Conservation (phyloP, 2,797 vertebrate genomes). For the Sciurus carolinensis region DNA sequence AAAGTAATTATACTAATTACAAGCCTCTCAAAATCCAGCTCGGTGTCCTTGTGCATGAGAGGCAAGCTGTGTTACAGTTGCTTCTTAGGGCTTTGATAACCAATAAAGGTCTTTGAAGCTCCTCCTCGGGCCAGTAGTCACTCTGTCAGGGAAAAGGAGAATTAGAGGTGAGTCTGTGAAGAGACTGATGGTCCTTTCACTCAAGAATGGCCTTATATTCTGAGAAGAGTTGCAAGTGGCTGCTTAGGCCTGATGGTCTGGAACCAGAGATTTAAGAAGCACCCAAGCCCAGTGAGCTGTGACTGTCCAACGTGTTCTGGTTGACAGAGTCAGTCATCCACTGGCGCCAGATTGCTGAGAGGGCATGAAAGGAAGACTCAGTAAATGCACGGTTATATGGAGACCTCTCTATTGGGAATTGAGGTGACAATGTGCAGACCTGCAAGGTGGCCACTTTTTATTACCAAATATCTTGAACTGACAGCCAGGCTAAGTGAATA, state of each 20-base stretch:
- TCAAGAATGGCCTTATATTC: conserved; percentile 35
- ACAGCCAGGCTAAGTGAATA: conserved; percentile 54
- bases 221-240: conserved; percentile 56
- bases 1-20: conserved; percentile 86
- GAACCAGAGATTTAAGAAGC: conserved; percentile 76
- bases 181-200: conserved; percentile 77
- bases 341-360: conserved; percentile 44
- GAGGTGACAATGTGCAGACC: background rate
- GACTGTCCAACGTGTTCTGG: conserved; percentile 67
- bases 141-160: conserved; percentile 76
- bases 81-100: conserved; percentile 35
- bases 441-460: conserved; percentile 50
- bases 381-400: conserved; percentile 22
- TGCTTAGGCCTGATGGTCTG: conserved; percentile 65
- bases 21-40: conserved; percentile 81
- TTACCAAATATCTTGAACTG: conserved; percentile 60
- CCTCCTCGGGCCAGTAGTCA: conserved; percentile 40
- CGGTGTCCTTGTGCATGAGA: conserved; percentile 80
- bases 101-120: conserved; percentile 61
- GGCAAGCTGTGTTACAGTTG: conserved; percentile 63
- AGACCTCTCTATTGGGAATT: conserved; percentile 34
- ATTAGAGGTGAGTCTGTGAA: conserved; percentile 78
- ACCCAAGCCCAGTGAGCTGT: conserved; percentile 61
- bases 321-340: conserved; percentile 57
- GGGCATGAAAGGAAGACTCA: conserved; percentile 57